These are phyloP conservation scores for Myotis vivesi DNA, from an alignment of 2,797 vertebrate species.

Conservation along the genomic window DNA sequence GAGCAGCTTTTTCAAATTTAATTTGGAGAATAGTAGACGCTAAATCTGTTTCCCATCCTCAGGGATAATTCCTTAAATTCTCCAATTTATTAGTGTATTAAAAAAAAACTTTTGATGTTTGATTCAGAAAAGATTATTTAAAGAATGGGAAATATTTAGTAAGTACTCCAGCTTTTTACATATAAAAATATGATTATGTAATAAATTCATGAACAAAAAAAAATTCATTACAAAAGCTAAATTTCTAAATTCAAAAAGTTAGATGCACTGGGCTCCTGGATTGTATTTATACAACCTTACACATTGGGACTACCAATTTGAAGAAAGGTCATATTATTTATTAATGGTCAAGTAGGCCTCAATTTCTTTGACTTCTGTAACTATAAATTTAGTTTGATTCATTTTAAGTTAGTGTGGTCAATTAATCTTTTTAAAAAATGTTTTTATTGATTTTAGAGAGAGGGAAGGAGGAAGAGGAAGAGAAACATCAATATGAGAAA, in stretches of 20 bases:
- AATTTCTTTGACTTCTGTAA: neutral
- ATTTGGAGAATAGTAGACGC: neutral
- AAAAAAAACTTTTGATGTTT: neutral
- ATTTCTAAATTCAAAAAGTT: slow-evolving; percentile 13
- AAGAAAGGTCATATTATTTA: neutral
- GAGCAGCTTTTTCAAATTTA: neutral
- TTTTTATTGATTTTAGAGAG: neutral
- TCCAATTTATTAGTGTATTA: neutral
- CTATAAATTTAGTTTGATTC: neutral
- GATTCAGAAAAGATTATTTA: slow-evolving; percentile 3
- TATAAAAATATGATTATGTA: neutral
- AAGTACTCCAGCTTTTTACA: slow-evolving; percentile 11
- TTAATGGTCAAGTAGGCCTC: neutral
- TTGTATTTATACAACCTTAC: neutral
- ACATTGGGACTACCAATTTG: neutral
- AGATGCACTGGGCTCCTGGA: neutral
- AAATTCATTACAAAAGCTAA: neutral
- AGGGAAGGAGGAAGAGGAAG: neutral
- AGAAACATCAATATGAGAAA: neutral
- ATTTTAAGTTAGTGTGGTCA: neutral
- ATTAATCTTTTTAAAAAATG: neutral
- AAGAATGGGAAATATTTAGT: neutral
- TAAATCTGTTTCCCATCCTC: neutral
- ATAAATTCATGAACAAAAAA: neutral
- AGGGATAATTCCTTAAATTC: slow-evolving; percentile 14